Percentiles rank a stretch among this genome's conserved stretches.
Evolutionary conservation across 2,888 invertebrate species (phyloP).

Genomic region (Parnassius mnemosyne): DNA sequence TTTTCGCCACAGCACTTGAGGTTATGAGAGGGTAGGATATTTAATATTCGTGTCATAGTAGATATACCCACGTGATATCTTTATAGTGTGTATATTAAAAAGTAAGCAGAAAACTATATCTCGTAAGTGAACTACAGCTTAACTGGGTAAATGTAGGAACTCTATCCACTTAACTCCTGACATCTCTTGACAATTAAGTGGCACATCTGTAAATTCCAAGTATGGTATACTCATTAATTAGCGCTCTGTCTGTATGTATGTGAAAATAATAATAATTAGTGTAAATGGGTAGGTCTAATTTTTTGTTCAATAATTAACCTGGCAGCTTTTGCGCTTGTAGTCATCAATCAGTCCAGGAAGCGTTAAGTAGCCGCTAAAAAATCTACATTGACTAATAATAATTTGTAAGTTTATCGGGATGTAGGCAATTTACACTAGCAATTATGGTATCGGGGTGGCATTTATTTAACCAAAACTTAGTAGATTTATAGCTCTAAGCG

Average conservation of each 20-base stretch:
- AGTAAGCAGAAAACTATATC: not conserved
- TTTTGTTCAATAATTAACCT: not conserved
- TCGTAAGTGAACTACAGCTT: not conserved
- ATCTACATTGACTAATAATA: not conserved
- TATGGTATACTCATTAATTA: not conserved
- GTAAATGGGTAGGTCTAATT: not conserved
- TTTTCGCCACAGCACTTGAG: not conserved
- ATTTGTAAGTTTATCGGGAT: not conserved
- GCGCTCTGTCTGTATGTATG: too few relatives aligned
- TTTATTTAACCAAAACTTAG: slow-evolving; percentile 23
- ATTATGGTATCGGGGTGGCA: slow-evolving; percentile 5
- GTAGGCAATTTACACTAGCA: slow-evolving; percentile 1
- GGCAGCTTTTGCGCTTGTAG: not conserved
- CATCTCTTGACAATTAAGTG: not conserved
- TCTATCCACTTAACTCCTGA: not conserved
- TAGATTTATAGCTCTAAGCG: slow-evolving; percentile 5
- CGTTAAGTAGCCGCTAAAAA: not conserved
- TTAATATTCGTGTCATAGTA: not conserved
- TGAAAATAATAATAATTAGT: not conserved
- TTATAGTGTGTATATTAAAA: not conserved
- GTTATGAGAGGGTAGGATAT: not conserved
- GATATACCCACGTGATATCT: slow-evolving; percentile 13
- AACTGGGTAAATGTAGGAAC: not conserved
- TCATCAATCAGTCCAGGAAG: not conserved
- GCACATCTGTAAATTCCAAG: not conserved